These are phyloP conservation scores for Platysternon megacephalum DNA, from an alignment of 2,113 vertebrate species.

Conservation along the genomic window DNA sequence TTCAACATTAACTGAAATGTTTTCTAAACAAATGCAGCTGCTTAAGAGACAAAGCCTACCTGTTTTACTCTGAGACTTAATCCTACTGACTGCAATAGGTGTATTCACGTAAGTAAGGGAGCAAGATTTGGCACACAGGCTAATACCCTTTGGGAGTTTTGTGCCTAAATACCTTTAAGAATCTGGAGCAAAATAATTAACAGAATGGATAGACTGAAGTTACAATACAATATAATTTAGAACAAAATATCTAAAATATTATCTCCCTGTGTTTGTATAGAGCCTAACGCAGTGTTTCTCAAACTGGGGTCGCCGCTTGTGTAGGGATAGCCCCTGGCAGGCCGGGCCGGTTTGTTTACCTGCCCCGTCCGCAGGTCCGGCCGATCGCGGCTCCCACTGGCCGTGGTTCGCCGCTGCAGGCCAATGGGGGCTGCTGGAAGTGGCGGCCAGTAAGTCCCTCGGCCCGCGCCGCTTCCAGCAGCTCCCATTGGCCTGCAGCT, in stretches of 20 bases:
- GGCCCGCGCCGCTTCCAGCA: too few relatives aligned
- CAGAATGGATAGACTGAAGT: background rate
- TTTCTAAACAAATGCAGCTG: too few relatives aligned
- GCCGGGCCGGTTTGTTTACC: too few relatives aligned
- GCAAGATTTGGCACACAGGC: background rate
- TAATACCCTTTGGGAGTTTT: background rate
- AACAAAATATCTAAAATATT: background rate
- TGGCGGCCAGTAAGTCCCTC: too few relatives aligned
- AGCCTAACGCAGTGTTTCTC: background rate
- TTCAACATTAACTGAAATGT: background rate
- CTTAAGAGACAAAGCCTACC: background rate
- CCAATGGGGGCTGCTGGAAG: too few relatives aligned
- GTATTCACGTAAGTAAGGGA: background rate
- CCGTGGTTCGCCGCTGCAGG: too few relatives aligned
- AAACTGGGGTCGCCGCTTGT: too few relatives aligned
- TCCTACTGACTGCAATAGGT: background rate
- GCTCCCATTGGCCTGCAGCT: too few relatives aligned
- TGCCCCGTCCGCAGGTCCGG: too few relatives aligned
- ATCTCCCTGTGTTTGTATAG: background rate
- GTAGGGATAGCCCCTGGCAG: too few relatives aligned
- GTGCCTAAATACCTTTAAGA: background rate
- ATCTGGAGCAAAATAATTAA: background rate
- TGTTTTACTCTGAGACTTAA: background rate
- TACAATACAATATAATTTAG: background rate
- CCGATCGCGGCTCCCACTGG: too few relatives aligned